phyloP scores from a whole-genome alignment of 2,113 vertebrate genomes.

The Colistium nudipinnis region DNA sequence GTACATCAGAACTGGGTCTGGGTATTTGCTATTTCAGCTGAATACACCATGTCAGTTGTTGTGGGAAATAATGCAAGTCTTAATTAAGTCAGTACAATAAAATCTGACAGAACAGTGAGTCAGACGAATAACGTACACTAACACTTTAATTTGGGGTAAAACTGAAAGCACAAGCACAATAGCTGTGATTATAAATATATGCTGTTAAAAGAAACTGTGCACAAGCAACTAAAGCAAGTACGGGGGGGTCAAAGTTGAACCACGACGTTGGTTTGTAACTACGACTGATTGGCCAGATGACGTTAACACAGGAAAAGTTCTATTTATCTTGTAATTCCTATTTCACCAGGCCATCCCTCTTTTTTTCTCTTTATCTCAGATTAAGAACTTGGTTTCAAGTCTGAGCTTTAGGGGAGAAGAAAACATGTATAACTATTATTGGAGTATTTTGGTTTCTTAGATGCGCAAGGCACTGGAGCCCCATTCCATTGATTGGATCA shows the following conservation, averaged over 20 bases:
- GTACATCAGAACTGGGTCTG: too few species aligned
- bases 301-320: conserved; percentile 26
- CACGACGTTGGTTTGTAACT: not conserved
- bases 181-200: not conserved
- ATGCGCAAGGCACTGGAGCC: not conserved
- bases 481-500: conserved; percentile 47
- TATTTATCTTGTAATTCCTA: conserved; percentile 33
- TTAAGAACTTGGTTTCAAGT: conserved; percentile 56
- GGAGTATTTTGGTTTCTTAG: conserved; percentile 47
- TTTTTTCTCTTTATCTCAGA: conserved; percentile 47
- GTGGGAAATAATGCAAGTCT: too few species aligned
- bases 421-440: conserved; percentile 48
- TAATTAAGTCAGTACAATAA: too few species aligned
- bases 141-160: too few species aligned
- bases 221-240: not conserved
- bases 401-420: not conserved
- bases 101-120: too few species aligned
- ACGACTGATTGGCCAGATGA: not conserved
- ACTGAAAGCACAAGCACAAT: too few species aligned
- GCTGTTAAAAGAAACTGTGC: not conserved
- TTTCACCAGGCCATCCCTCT: conserved; percentile 13
- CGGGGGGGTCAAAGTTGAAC: not conserved
- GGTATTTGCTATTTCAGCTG: too few species aligned
- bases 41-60: too few species aligned
- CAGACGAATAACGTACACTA: too few species aligned